Conservation (phyloP, 2,113 vertebrate genomes). For the Lucifuga dentata region DNA sequence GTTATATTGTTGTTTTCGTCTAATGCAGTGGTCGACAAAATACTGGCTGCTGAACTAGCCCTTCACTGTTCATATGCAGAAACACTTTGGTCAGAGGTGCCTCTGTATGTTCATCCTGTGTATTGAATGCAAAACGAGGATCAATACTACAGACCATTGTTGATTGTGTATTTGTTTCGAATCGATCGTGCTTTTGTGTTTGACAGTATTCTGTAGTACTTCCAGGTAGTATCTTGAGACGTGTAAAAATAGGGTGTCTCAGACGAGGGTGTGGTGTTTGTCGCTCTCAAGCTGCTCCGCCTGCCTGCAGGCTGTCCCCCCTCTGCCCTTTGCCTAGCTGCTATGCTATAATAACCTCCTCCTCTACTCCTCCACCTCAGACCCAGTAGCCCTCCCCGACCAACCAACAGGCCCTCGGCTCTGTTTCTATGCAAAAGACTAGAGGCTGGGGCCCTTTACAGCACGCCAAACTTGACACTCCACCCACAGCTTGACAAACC, state of each 20-base stretch:
- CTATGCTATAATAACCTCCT: conserved; percentile 70
- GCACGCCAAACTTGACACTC: conserved; percentile 65
- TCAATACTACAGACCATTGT: conserved; percentile 78
- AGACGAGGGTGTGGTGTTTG: conserved; percentile 66
- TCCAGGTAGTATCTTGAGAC: conserved; percentile 77
- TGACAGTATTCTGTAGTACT: conserved; percentile 80
- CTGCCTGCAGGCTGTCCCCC: conserved; percentile 69
- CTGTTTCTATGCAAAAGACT: conserved; percentile 86
- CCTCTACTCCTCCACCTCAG: conserved; percentile 49
- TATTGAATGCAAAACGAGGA: conserved; percentile 81
- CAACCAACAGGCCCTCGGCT: conserved; percentile 72
- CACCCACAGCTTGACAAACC: conserved; percentile 52
- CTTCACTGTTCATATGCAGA: conserved; percentile 83
- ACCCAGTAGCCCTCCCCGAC: conserved; percentile 71
- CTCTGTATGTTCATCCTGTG: conserved; percentile 82
- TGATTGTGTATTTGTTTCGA: conserved; percentile 75
- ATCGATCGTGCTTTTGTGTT: conserved; percentile 75
- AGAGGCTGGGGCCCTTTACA: conserved; percentile 72
- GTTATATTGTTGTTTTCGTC: conserved; percentile 67
- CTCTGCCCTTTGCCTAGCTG: conserved; percentile 72
- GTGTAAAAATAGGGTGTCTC: conserved; percentile 58
- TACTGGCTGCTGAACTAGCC: conserved; percentile 76
- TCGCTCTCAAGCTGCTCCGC: conserved; percentile 74
- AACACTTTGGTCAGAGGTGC: conserved; percentile 82
- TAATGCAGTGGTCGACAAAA: conserved; percentile 74